phyloP scores from a whole-genome alignment of 2,888 invertebrate species.

The Alitta virens region DNA sequence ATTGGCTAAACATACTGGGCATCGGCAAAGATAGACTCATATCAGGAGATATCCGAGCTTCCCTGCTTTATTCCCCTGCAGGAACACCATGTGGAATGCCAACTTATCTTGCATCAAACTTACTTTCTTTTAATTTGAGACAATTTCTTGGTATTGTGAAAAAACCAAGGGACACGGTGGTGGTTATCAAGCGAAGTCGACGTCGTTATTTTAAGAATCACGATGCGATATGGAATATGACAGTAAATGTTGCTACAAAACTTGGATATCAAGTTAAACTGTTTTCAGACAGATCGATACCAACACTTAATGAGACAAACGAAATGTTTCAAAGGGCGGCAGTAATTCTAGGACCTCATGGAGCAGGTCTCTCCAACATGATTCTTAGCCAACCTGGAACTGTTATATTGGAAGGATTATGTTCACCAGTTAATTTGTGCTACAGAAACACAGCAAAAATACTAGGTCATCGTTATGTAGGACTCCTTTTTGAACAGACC shows the following conservation, averaged over 20 bases:
- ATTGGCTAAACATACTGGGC: background rate
- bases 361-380: background rate
- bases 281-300: background rate
- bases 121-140: background rate
- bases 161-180: background rate
- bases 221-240: background rate
- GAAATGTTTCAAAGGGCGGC: background rate
- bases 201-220: background rate
- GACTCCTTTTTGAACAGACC: background rate
- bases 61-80: background rate
- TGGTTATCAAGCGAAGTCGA: background rate
- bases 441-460: background rate
- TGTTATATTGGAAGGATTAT: background rate
- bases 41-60: background rate
- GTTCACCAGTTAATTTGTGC: background rate
- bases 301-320: background rate
- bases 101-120: background rate
- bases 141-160: background rate
- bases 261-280: background rate
- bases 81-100: background rate
- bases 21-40: background rate
- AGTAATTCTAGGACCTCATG: background rate
- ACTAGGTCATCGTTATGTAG: background rate
- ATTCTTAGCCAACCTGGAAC: background rate
- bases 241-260: background rate